Evolutionary conservation across 2,113 vertebrate species (phyloP).

Genomic region (Hipposideros armiger): DNA sequence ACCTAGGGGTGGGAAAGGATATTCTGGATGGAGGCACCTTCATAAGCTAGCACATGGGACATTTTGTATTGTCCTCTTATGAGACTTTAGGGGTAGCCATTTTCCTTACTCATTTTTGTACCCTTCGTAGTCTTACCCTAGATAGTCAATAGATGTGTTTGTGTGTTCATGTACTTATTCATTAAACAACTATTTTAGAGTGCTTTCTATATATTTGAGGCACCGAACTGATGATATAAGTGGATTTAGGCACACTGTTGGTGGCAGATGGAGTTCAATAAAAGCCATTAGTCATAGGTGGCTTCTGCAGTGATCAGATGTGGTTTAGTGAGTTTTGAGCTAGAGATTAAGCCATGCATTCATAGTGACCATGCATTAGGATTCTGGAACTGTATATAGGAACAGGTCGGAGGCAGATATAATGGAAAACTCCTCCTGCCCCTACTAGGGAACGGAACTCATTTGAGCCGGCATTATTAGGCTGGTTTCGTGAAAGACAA

Average conservation of each 20-base stretch:
- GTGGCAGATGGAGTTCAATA: not conserved
- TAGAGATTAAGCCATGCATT: slow-evolving; percentile 15
- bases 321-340: slow-evolving; percentile 61
- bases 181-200: not conserved
- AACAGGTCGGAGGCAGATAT: not conserved
- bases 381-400: slow-evolving; percentile 46
- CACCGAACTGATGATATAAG: too few relatives aligned
- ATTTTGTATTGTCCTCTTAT: not conserved
- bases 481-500: slow-evolving; percentile 26
- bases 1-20: not conserved
- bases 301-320: not conserved
- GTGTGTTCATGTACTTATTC: not conserved
- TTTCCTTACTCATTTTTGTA: not conserved
- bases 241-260: not conserved
- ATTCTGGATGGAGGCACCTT: not conserved
- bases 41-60: not conserved
- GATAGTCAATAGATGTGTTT: not conserved
- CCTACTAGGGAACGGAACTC: not conserved
- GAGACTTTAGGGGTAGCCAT: not conserved
- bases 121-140: not conserved
- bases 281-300: not conserved
- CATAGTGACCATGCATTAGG: not conserved
- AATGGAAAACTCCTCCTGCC: slow-evolving; percentile 30
- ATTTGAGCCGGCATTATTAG: not conserved
- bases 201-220: not conserved